Conservation (phyloP, 2,113 vertebrate genomes). For the Sander lucioperca region DNA sequence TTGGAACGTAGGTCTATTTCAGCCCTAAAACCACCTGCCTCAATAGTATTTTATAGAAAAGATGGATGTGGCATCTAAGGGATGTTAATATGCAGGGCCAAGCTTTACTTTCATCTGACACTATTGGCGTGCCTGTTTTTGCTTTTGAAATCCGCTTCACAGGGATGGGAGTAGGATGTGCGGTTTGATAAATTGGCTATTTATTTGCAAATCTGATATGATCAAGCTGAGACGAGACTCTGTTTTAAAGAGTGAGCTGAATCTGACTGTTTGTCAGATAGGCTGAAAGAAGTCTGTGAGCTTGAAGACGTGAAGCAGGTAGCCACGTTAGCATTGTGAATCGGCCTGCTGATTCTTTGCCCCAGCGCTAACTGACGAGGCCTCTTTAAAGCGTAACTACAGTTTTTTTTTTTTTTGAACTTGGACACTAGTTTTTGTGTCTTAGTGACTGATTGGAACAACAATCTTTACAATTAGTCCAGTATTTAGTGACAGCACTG, state of each 20-base stretch:
- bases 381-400: too few species aligned
- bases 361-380: background rate
- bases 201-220: constrained; percentile 11
- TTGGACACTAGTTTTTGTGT: too few species aligned
- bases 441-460: too few species aligned
- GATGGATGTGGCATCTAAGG: background rate
- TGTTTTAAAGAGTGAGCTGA: constrained; percentile 17
- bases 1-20: background rate
- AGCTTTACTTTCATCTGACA: background rate
- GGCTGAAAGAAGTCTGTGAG: constrained; percentile 2
- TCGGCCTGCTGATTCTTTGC: background rate
- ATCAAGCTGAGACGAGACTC: background rate
- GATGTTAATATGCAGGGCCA: constrained; percentile 2
- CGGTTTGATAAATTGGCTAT: background rate
- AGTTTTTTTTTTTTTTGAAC: background rate
- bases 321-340: background rate
- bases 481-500: too few species aligned
- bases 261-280: constrained; percentile 9
- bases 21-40: constrained; percentile 12
- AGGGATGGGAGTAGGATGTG: background rate
- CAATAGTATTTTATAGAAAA: constrained; percentile 22
- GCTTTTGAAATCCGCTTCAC: background rate
- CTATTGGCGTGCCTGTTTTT: background rate
- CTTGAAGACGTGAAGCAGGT: constrained; percentile 23
- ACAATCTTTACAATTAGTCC: too few species aligned